Evolutionary conservation across 2,888 invertebrate genomes (phyloP).

Genomic region (Autographa pulchrina): DNA sequence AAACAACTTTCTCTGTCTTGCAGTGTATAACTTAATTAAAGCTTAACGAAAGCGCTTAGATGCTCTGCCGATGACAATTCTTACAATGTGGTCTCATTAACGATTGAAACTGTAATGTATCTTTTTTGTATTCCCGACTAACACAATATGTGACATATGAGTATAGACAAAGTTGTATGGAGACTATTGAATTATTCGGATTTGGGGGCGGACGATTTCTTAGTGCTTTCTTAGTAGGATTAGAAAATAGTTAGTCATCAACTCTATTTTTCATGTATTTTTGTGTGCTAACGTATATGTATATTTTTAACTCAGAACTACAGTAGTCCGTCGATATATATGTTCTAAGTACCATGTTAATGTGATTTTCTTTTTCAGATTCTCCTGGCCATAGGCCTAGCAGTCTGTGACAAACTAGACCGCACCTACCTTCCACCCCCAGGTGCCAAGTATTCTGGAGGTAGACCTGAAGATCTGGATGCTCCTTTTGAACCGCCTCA

Average conservation of each 20-base stretch:
- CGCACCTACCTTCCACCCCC: slow-evolving; percentile 80
- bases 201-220: slow-evolving; percentile 9
- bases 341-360: not conserved
- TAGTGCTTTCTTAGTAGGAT: not conserved
- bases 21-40: slow-evolving; percentile 39
- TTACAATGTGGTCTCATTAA: slow-evolving; percentile 21
- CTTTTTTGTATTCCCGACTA: slow-evolving; percentile 19
- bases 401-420: slow-evolving; percentile 74
- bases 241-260: slow-evolving; percentile 3
- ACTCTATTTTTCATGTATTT: too few relatives aligned
- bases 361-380: slow-evolving; percentile 70
- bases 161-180: slow-evolving; percentile 6
- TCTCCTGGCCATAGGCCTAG: slow-evolving; percentile 68
- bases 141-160: slow-evolving; percentile 24
- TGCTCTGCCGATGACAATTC: slow-evolving; percentile 33
- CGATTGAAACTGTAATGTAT: slow-evolving; percentile 26
- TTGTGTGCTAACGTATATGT: too few relatives aligned
- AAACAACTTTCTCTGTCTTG: slow-evolving; percentile 11
- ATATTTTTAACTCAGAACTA: too few relatives aligned
- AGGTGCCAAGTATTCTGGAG: slow-evolving; percentile 75
- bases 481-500: slow-evolving; percentile 72
- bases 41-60: slow-evolving; percentile 24
- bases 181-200: slow-evolving; percentile 20
- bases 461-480: slow-evolving; percentile 69
- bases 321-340: too few relatives aligned